Evolutionary conservation across 2,888 invertebrate species (phyloP).

Genomic region (Aleiodes testaceus): DNA sequence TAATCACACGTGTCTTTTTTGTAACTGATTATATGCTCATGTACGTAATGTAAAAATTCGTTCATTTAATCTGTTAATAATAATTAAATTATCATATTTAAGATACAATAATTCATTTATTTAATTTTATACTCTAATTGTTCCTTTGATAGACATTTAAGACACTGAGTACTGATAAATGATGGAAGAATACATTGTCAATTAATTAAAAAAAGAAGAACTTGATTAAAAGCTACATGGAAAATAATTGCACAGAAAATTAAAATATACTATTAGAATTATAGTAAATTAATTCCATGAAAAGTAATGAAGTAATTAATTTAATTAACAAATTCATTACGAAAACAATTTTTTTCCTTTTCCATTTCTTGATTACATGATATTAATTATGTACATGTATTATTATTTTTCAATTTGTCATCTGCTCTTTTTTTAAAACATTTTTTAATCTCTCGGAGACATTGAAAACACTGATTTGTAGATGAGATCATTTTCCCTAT

Average conservation of each 20-base stretch:
- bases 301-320: background rate
- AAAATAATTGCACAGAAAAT: constrained; percentile 22
- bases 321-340: background rate
- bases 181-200: constrained; percentile 10
- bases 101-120: constrained; percentile 28
- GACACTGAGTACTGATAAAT: constrained; percentile 14
- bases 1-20: constrained; percentile 15
- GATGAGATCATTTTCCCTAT: constrained; percentile 1
- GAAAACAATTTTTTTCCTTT: background rate
- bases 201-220: background rate
- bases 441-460: background rate
- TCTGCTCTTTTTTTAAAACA: background rate
- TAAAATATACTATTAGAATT: too few species aligned
- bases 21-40: background rate
- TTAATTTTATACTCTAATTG: constrained; percentile 1
- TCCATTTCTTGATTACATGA: background rate
- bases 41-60: constrained; percentile 9
- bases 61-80: constrained; percentile 12
- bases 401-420: background rate
- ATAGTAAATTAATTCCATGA: constrained; percentile 1
- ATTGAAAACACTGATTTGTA: constrained; percentile 13
- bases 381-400: constrained; percentile 9
- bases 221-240: background rate
- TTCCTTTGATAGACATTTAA: constrained; percentile 4
- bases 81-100: constrained; percentile 20